Evolutionary conservation across 2,797 vertebrate species (phyloP), one percentile per base, ranked within the genome.

Genomic region (Scolopax rusticola): DNA sequence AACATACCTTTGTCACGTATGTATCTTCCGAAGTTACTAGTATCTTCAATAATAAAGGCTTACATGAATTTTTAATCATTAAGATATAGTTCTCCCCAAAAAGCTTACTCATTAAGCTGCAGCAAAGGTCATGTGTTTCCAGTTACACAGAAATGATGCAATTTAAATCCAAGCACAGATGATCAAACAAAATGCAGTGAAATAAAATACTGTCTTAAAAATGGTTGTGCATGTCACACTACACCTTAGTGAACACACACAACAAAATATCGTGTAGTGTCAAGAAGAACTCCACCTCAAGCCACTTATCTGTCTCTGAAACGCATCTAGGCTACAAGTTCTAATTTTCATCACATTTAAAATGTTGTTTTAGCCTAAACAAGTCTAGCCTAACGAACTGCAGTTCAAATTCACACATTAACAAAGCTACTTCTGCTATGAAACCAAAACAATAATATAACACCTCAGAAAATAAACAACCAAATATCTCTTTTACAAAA

Each of bases 181-280:
- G 53, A 92, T 82, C 54, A 92, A 83, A 89, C 78, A 87, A 77
- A 94, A 83, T 15, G 59, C 51, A 64, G 27, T 36, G 33, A 84
- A 94, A 95, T 81, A 50, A 95, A 93, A 70, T 36, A 79, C 4
- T 80, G 17, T 10, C 91, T 79, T 36, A 36, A 76, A 85, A 90
- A 69, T n/a, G 48, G 11, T 18, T 64, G 28, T 38, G 40, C 21
- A 6, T 16, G 56, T 78, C 63, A 43, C 50, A 82, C 28, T 25
- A 28, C 18, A 83, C 23, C 32, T 47, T 33, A 54, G 45, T 40
- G 50, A 1, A 9, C 15, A 65, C 21, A 60, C 21, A 40, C 4
- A 5, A 21, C 33, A 74, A n/a, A 74, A 67, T 61, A 38, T 14
- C 25, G 54, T 5, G 7, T 38, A 45, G 53, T 27, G n/a, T 43